A percentile compares a stretch with the other conserved stretches of the same genome.
These are phyloP conservation scores for Drosophila tropicalis DNA, from an alignment of 1,140 invertebrate species.

Conservation along the genomic window DNA sequence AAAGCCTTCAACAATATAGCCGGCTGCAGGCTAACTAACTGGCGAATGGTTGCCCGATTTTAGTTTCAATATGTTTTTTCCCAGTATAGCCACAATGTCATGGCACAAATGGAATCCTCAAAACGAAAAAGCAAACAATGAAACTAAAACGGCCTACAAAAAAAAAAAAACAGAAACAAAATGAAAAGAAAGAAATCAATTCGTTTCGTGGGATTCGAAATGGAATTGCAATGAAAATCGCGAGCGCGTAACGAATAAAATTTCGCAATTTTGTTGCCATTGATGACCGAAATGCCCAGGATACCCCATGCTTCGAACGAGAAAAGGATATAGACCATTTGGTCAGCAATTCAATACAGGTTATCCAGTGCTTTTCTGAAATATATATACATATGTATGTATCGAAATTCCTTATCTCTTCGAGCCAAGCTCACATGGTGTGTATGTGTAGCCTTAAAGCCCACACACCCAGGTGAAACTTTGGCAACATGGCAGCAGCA, in stretches of 20 bases:
- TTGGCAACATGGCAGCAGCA: neutral
- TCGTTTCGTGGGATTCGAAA: conserved; percentile 30
- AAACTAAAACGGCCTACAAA: conserved; percentile 14
- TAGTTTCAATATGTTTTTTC: conserved; percentile 55
- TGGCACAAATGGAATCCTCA: neutral
- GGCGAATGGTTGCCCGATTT: neutral
- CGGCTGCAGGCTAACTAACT: conserved; percentile 48
- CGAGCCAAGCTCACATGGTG: no score
- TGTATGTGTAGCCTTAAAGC: no score
- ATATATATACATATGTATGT: neutral
- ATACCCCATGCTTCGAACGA: conserved; percentile 1
- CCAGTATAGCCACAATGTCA: conserved; percentile 11
- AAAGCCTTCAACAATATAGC: conserved; percentile 58
- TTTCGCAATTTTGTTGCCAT: conserved; percentile 62
- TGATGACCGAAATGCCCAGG: conserved; percentile 48
- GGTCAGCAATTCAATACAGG: conserved; percentile 1
- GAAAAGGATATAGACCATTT: conserved; percentile 14
- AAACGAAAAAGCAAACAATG: conserved; percentile 3
- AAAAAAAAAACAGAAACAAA: conserved; percentile 33
- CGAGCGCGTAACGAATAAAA: conserved; percentile 77
- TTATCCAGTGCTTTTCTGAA: neutral
- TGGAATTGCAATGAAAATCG: conserved; percentile 74
- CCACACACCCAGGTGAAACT: neutral
- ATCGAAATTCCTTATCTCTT: neutral
- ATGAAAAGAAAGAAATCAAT: conserved; percentile 45